These are phyloP conservation scores for Portunus trituberculatus DNA, from an alignment of 1,140 invertebrate genomes.

Conservation along the genomic window DNA sequence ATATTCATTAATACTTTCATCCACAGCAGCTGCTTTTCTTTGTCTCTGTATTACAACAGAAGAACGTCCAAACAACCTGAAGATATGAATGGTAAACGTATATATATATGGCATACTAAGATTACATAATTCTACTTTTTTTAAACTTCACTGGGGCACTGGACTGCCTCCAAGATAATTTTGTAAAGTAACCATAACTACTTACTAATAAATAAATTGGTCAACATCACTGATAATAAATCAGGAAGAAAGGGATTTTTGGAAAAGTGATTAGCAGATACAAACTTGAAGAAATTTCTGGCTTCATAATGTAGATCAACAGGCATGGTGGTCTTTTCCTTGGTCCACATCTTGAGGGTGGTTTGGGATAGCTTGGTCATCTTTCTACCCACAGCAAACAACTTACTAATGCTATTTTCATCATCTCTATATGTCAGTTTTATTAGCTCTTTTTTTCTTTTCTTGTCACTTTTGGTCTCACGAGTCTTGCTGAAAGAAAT, in stretches of 20 bases:
- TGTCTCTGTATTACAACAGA: constrained; percentile 63
- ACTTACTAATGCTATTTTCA: constrained; percentile 79
- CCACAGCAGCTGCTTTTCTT: constrained; percentile 79
- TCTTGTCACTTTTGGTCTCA: constrained; percentile 68
- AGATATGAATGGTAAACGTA: neutral
- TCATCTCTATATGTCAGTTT: constrained; percentile 79
- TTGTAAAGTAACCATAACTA: too few relatives aligned
- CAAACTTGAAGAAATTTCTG: constrained; percentile 80
- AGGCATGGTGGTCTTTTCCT: constrained; percentile 81
- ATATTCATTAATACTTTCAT: constrained; percentile 81
- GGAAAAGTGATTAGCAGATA: neutral
- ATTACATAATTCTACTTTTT: too few relatives aligned
- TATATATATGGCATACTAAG: too few relatives aligned
- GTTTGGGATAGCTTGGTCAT: constrained; percentile 79
- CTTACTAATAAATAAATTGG: neutral
- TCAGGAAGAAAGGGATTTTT: neutral
- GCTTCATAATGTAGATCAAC: constrained; percentile 81
- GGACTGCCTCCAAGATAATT: too few relatives aligned
- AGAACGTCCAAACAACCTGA: constrained; percentile 62
- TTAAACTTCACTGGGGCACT: too few relatives aligned
- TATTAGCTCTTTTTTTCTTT: constrained; percentile 79
- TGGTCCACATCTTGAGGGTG: constrained; percentile 81
- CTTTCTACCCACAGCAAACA: constrained; percentile 79
- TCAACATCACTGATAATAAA: neutral
- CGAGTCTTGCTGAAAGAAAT: constrained; percentile 1